These are phyloP conservation scores for Petromus typicus DNA, from an alignment of 2,113 vertebrate species.

Conservation along the genomic window DNA sequence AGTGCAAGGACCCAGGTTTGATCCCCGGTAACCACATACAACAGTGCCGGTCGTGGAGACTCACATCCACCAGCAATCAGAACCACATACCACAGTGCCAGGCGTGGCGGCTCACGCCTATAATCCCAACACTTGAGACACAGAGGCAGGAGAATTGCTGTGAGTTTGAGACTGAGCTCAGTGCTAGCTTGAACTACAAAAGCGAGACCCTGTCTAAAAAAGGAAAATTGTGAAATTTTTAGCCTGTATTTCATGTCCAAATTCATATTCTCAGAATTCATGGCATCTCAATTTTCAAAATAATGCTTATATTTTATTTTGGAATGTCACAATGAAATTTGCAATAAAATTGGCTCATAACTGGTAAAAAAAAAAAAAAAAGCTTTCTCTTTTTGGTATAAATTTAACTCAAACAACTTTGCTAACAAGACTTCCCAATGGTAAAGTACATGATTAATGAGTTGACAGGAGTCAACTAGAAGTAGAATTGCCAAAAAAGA, in stretches of 20 bases:
- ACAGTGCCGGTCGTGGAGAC: too few species aligned
- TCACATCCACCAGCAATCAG: too few species aligned
- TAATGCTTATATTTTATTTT: neutral
- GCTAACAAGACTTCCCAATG: neutral
- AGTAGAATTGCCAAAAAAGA: neutral
- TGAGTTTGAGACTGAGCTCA: too few species aligned
- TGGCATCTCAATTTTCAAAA: neutral
- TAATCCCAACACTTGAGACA: too few species aligned
- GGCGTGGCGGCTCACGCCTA: too few species aligned
- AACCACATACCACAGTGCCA: too few species aligned
- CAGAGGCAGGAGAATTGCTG: too few species aligned
- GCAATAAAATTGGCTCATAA: neutral
- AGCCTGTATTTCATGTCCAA: neutral
- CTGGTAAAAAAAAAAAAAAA: neutral
- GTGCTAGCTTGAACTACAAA: too few species aligned
- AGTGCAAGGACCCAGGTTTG: too few species aligned
- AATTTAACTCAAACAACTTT: neutral
- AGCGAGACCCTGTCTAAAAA: too few species aligned
- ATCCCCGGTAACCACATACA: too few species aligned
- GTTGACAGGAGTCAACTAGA: constrained; percentile 9
- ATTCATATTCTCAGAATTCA: neutral
- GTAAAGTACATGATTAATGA: neutral
- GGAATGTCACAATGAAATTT: neutral
- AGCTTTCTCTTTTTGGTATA: neutral
- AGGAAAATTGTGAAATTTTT: constrained; percentile 5